Base-by-base conservation (phyloP, 2,888 invertebrate species). In the Oscheius sp. region DNA sequence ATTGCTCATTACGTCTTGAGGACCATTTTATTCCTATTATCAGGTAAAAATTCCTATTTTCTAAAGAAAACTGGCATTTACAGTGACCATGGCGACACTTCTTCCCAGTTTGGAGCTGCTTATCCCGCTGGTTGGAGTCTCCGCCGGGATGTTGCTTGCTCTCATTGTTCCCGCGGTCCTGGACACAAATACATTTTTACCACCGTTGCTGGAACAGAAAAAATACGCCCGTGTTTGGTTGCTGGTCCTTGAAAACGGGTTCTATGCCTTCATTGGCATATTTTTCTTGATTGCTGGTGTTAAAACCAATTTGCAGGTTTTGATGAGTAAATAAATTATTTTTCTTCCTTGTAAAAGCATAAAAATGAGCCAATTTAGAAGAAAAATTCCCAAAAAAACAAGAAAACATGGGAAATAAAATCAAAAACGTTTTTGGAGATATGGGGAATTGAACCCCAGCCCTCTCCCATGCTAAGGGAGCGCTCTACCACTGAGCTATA, bases 81-180 rank as follows among this genome's bases (percentile, higher is more conserved):
- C 21, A 86, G 87, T 87, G 72, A 45, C 72, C 13, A 69, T 86
- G 41, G 86, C 86, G 7, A 72, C 81, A 41, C 75, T 78, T 5
- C 82, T 88, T 43, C 87, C 88, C 2, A 84, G 87, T 49, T 77
- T 88, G 46, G 84, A 86, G 25, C 76, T 81, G 58, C 87, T 87
- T 71, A 86, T 87, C 73, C 87, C 87, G 13, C 69, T 88, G 16
- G 85, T 88, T 18, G 87, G 87, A 7, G 81, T 85, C 12, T 82
- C 84, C 0, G 82, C 84, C 12, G 72, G 88, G 46, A 85, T 86
- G 86, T 72, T 87, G 45, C 71, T 87, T 13, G 86, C 87, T 2
- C 80, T 87, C 18, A 80, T 88, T 25, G 41, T 72, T 13, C 72
- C 72, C 7, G 18, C 72, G 3, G 27, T 56, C 16, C 16, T 72